Evolutionary conservation across 2,888 invertebrate genomes (phyloP).

Genomic region (Orchesella flavescens): DNA sequence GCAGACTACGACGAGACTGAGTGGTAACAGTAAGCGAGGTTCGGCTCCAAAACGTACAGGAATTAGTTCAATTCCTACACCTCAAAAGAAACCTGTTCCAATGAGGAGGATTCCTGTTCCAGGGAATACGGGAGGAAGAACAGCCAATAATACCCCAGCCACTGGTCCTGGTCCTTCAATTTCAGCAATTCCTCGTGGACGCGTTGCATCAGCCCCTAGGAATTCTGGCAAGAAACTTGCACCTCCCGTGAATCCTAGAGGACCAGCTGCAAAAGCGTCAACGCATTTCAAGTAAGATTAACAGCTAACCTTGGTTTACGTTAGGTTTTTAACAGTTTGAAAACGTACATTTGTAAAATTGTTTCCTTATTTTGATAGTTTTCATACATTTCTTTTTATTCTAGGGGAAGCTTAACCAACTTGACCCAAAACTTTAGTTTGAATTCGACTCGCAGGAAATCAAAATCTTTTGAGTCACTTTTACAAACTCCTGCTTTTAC

Average conservation of each 20-base stretch:
- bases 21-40: constrained; percentile 33
- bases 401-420: not conserved
- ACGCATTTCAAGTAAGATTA: not conserved
- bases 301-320: too few species aligned
- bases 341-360: too few species aligned
- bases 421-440: not conserved
- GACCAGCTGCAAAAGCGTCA: not conserved
- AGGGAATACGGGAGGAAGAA: too few species aligned
- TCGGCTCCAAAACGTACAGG: not conserved
- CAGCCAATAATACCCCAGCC: too few species aligned
- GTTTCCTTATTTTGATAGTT: not conserved
- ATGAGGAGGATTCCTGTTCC: too few species aligned
- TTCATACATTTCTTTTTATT: too few species aligned
- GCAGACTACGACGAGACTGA: constrained; percentile 16
- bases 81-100: not conserved
- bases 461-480: not conserved
- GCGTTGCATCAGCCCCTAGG: not conserved
- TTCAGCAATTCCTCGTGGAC: not conserved
- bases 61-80: constrained; percentile 21
- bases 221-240: not conserved
- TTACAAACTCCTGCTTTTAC: constrained; percentile 26
- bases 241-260: not conserved
- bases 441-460: constrained; percentile 8
- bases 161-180: too few species aligned
- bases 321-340: too few species aligned